Evolutionary conservation across 1,140 invertebrate genomes (phyloP).

Genomic region (Muscidifurax raptorellus): DNA sequence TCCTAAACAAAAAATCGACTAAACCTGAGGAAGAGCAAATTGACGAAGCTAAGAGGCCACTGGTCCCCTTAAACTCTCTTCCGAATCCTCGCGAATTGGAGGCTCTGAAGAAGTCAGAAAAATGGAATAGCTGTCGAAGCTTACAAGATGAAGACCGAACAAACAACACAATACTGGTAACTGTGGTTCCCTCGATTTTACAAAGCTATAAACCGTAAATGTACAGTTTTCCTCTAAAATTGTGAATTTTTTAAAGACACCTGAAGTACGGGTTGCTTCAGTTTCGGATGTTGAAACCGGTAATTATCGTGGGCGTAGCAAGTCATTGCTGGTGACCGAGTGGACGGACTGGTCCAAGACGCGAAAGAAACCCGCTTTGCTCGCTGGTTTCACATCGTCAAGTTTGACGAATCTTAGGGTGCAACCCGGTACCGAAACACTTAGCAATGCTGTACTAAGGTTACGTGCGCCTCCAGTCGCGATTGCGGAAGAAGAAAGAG

Average conservation of each 20-base stretch:
- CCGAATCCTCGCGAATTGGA: constrained; percentile 25
- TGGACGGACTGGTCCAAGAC: constrained; percentile 27
- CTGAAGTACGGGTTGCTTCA: constrained; percentile 57
- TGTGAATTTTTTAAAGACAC: constrained; percentile 48
- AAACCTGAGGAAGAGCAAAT: background rate
- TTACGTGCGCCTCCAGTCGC: background rate
- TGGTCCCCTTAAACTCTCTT: background rate
- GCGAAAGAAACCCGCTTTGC: background rate
- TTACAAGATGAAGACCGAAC: constrained; percentile 64
- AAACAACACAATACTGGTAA: constrained; percentile 29
- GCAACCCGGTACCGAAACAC: constrained; percentile 56
- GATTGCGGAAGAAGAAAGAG: constrained; percentile 25
- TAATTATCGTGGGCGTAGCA: constrained; percentile 35
- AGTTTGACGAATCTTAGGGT: constrained; percentile 65
- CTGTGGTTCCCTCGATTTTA: background rate
- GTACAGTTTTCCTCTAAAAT: constrained; percentile 32
- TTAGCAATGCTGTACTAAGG: constrained; percentile 55
- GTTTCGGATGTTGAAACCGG: constrained; percentile 59
- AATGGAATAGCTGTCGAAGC: constrained; percentile 69
- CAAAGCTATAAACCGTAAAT: constrained; percentile 9
- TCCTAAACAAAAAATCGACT: constrained; percentile 31
- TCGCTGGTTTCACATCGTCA: constrained; percentile 57
- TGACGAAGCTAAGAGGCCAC: constrained; percentile 18
- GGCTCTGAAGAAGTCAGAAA: constrained; percentile 38
- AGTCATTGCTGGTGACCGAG: constrained; percentile 35